Percentiles rank a stretch among this genome's conserved stretches.
These are phyloP conservation scores for Columba janthina DNA, from an alignment of 2,113 vertebrate species.

Conservation along the genomic window DNA sequence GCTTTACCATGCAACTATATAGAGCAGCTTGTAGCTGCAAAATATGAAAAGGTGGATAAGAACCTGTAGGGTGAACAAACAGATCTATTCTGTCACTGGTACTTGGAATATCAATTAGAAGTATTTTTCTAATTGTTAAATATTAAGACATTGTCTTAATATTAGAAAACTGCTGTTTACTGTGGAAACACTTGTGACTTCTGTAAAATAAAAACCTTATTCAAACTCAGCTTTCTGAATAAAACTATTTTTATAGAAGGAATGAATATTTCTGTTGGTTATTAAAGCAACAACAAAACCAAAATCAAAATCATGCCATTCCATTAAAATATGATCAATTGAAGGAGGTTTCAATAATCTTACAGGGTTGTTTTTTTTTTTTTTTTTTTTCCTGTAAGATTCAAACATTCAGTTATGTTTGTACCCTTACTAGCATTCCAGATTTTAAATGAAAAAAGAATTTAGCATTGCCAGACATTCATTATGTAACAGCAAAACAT, in stretches of 20 bases:
- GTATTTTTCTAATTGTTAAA: background rate
- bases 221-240: background rate
- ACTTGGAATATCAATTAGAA: background rate
- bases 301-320: background rate
- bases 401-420: background rate
- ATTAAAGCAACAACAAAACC: background rate
- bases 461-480: background rate
- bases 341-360: background rate
- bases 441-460: background rate
- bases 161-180: background rate
- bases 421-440: background rate
- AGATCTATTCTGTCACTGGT: background rate
- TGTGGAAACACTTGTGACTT: accelerated
- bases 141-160: background rate
- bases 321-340: background rate
- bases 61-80: background rate
- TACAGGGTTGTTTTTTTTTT: background rate
- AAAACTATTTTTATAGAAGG: background rate
- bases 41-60: background rate
- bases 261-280: background rate
- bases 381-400: background rate
- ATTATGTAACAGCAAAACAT: background rate
- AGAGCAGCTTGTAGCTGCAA: background rate
- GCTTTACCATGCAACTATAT: background rate
- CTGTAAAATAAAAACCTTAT: background rate